Evolutionary conservation across 2,888 invertebrate genomes (phyloP), one percentile per base, ranked within the genome.

Genomic region (Drymonia ruficornis): DNA sequence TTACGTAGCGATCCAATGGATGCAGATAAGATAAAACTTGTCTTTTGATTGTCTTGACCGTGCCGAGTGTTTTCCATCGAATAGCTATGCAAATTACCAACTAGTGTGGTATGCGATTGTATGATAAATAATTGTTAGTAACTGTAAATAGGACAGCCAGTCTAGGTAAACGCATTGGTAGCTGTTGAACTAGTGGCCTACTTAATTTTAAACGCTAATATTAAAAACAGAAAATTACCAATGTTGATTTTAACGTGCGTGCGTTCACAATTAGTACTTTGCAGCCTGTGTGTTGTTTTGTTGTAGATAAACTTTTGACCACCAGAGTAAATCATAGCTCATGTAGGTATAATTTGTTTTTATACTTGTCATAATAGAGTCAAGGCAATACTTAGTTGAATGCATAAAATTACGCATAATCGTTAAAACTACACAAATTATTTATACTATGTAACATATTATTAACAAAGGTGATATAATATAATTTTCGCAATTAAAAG

Each of bases 11-110:
- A 66, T 70, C 73, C 65, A 78, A 77, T 83, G 75, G 74, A 78
- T 68, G 77, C 76, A 84, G 85, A 89, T 88, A 89, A 88, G 85
- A 87, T 84, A 81, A 74, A 76, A 73, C 56, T 68, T 65, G 72
- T 68, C 62, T 67, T 74, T 65, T 57, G 59, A 53, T 70, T 61
- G 55, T 63, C 58, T 28, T 45, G 59, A 61, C 67, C 59, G 57
- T 67, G 60, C 58, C 65, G 46, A 59, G 54, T 63, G 45, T 61
- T 68, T 74, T 71, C 56, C 59, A 61, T 55, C 61, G 49, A 76
- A 72, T 74, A 67, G 52, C 59, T 68, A 76, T 71, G 72, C 63
- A 76, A 76, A 76, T 76, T 65, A 67, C 57, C 36, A 55, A 55
- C 53, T 55, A 62, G 59, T 65, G 63, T 65, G 72, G 73, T 61